phyloP scores from a whole-genome alignment of 1,140 invertebrate species.

The Onthophagus taurus region DNA sequence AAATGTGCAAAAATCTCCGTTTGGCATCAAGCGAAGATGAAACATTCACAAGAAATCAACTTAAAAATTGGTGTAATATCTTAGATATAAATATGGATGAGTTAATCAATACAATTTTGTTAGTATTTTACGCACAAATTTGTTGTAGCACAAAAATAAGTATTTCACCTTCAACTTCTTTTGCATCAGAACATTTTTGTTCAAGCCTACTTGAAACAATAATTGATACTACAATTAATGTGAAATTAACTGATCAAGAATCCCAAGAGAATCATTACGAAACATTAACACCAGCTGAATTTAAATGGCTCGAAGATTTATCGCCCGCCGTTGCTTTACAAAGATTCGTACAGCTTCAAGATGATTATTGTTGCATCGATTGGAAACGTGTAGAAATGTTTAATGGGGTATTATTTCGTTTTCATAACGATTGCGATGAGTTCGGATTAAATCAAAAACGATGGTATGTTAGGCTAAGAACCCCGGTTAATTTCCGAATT shows the following conservation, averaged over 20 bases:
- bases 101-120: slow-evolving; percentile 1
- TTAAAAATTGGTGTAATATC: not conserved
- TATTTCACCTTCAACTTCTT: not conserved
- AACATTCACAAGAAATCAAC: not conserved
- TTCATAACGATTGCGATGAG: slow-evolving; percentile 9
- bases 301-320: slow-evolving; percentile 7
- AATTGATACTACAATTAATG: not conserved
- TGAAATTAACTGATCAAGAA: not conserved
- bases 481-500: slow-evolving; percentile 1
- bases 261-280: slow-evolving; percentile 4
- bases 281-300: not conserved
- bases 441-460: slow-evolving; percentile 4
- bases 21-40: not conserved
- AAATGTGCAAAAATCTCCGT: not conserved
- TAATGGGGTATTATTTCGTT: slow-evolving; percentile 1
- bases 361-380: slow-evolving; percentile 4
- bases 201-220: slow-evolving; percentile 1
- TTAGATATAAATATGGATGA: not conserved
- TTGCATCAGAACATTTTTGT: not conserved
- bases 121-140: not conserved
- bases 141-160: not conserved
- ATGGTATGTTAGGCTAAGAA: slow-evolving; percentile 1
- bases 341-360: not conserved
- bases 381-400: not conserved
- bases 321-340: not conserved